These are phyloP conservation scores for Argyra leucocephala DNA, from an alignment of 2,888 invertebrate species.

Conservation along the genomic window DNA sequence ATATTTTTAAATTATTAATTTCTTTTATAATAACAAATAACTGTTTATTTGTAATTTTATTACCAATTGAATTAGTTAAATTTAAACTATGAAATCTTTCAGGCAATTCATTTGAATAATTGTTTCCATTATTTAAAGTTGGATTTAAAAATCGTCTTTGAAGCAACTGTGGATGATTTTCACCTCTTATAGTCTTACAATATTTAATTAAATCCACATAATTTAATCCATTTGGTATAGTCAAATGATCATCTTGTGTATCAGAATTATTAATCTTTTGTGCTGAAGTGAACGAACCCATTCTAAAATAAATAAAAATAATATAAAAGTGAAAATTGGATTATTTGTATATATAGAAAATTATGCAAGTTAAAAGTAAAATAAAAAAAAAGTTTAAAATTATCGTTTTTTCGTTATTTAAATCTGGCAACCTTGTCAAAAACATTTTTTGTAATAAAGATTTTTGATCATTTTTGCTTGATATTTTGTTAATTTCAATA, in stretches of 20 bases:
- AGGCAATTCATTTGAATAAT: constrained; percentile 32
- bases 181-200: constrained; percentile 44
- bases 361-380: too few species aligned
- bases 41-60: constrained; percentile 6
- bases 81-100: constrained; percentile 41
- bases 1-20: neutral
- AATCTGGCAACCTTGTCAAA: constrained; percentile 36
- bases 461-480: constrained; percentile 43
- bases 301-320: constrained; percentile 44
- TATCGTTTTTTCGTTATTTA: too few species aligned
- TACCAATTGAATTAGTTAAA: constrained; percentile 43
- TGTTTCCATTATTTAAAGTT: constrained; percentile 20
- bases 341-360: neutral
- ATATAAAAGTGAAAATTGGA: neutral
- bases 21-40: constrained; percentile 7
- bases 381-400: too few species aligned
- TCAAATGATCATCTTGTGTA: constrained; percentile 50
- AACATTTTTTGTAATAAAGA: constrained; percentile 41
- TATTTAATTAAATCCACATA: constrained; percentile 46
- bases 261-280: constrained; percentile 57
- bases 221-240: constrained; percentile 44
- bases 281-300: constrained; percentile 63
- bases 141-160: constrained; percentile 37
- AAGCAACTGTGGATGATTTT: constrained; percentile 46
- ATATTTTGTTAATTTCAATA: constrained; percentile 28